Percentiles rank a stretch among this genome's conserved stretches.
phyloP scores from a whole-genome alignment of 2,888 invertebrate species.

The Brachyopa scutellaris region DNA sequence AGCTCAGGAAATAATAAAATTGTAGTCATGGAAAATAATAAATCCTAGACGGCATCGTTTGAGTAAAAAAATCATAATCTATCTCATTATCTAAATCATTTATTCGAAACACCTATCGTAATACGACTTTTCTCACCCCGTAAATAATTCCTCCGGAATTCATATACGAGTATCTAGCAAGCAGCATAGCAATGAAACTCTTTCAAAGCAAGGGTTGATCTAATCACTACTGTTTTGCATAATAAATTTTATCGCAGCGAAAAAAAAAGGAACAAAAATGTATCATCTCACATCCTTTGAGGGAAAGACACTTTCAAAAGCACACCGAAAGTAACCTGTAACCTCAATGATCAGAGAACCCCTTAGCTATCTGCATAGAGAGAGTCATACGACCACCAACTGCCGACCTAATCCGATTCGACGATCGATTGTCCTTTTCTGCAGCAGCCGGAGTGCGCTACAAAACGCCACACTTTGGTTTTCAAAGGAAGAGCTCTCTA shows the following conservation, averaged over 20 bases:
- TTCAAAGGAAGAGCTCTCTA: slow-evolving; percentile 11
- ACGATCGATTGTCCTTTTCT: slow-evolving; percentile 68
- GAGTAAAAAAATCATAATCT: slow-evolving; percentile 16
- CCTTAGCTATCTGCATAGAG: neutral
- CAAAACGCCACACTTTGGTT: slow-evolving; percentile 36
- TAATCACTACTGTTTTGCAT: slow-evolving; percentile 62
- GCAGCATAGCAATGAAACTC: slow-evolving; percentile 18
- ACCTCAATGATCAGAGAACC: slow-evolving; percentile 36
- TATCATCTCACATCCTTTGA: slow-evolving; percentile 31
- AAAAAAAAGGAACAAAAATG: slow-evolving; percentile 32
- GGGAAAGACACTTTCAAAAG: slow-evolving; percentile 30
- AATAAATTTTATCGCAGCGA: slow-evolving; percentile 53
- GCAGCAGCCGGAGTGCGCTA: slow-evolving; percentile 21
- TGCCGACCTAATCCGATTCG: slow-evolving; percentile 67
- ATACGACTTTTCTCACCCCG: slow-evolving; percentile 21
- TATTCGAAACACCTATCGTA: slow-evolving; percentile 33
- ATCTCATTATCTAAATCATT: slow-evolving; percentile 34
- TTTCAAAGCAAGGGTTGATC: slow-evolving; percentile 45
- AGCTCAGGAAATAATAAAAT: too few species aligned
- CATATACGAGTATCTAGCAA: neutral
- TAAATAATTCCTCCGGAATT: neutral
- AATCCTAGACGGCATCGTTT: too few species aligned
- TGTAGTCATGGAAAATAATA: too few species aligned
- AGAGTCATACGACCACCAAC: slow-evolving; percentile 44
- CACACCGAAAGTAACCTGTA: slow-evolving; percentile 43